These are phyloP conservation scores for Tridacna crocea DNA, from an alignment of 2,888 invertebrate genomes.

Conservation along the genomic window DNA sequence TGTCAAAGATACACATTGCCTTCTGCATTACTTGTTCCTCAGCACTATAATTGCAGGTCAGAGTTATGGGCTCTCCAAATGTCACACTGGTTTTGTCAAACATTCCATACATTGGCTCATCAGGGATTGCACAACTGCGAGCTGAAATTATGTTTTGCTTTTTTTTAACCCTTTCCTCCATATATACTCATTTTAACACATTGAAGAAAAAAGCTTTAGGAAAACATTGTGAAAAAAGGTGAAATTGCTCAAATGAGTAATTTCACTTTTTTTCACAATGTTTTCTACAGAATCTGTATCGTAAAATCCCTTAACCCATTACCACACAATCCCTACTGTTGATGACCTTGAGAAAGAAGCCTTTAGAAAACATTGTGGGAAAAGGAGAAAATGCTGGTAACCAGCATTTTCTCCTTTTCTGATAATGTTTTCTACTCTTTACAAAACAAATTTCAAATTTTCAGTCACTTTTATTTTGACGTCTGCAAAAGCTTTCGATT, in stretches of 20 bases:
- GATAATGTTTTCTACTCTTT: too few species aligned
- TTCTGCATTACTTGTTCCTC: not conserved
- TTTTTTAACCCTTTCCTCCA: not conserved
- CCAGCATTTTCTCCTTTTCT: not conserved
- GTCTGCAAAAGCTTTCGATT: too few species aligned
- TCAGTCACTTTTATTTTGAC: too few species aligned
- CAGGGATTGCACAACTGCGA: slow-evolving; percentile 25
- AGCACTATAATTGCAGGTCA: slow-evolving; percentile 40
- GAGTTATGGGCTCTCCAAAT: slow-evolving; percentile 28
- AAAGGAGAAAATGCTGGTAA: slow-evolving; percentile 8
- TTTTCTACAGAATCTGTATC: too few species aligned
- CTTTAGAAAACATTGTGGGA: slow-evolving; percentile 9
- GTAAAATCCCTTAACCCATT: too few species aligned
- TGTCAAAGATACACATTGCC: slow-evolving; percentile 35
- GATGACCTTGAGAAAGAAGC: too few species aligned
- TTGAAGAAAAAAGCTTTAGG: not conserved
- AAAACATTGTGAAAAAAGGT: too few species aligned
- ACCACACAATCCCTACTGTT: too few species aligned
- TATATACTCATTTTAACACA: not conserved
- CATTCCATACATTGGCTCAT: slow-evolving; percentile 28
- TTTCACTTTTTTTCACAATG: too few species aligned
- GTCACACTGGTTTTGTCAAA: slow-evolving; percentile 33
- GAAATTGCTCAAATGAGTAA: too few species aligned
- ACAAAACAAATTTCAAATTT: too few species aligned
- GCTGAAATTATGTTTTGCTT: slow-evolving; percentile 16